A percentile compares a stretch with the other conserved stretches of the same genome.
Evolutionary conservation across 2,797 vertebrate species (phyloP).

Genomic region (Karalla daura): DNA sequence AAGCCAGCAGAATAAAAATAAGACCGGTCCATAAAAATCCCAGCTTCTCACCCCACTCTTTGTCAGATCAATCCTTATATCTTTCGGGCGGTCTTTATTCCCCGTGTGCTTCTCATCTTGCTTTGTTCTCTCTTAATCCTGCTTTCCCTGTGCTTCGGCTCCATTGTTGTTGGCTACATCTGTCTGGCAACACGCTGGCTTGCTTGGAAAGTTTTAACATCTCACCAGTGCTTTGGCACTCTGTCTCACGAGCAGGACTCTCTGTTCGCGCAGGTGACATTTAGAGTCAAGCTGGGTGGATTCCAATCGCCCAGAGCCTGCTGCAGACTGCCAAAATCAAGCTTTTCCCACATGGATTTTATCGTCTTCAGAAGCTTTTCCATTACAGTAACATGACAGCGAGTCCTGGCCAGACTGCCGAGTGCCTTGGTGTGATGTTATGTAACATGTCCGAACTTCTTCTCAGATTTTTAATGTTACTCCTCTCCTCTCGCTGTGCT

Average conservation of each 20-base stretch:
- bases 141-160: too few species aligned
- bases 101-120: too few species aligned
- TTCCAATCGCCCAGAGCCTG: constrained; percentile 23
- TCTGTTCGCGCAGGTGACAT: constrained; percentile 30
- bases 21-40: too few species aligned
- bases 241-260: constrained; percentile 15
- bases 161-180: too few species aligned
- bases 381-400: constrained; percentile 42
- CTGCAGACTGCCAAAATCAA: constrained; percentile 25
- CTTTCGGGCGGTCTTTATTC: too few species aligned
- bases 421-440: constrained; percentile 26
- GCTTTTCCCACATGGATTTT: constrained; percentile 29
- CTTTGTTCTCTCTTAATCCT: too few species aligned
- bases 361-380: constrained; percentile 36
- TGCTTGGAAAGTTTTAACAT: too few species aligned
- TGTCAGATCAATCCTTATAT: too few species aligned
- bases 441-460: constrained; percentile 33
- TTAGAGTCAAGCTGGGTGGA: constrained; percentile 27
- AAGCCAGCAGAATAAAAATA: too few species aligned
- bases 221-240: not conserved
- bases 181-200: too few species aligned
- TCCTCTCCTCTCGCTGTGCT: not conserved
- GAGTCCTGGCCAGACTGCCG: constrained; percentile 26
- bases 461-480: constrained; percentile 10
- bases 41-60: too few species aligned